These are phyloP conservation scores for Phodopus roborovskii DNA, from an alignment of 2,113 vertebrate genomes.

Conservation along the genomic window DNA sequence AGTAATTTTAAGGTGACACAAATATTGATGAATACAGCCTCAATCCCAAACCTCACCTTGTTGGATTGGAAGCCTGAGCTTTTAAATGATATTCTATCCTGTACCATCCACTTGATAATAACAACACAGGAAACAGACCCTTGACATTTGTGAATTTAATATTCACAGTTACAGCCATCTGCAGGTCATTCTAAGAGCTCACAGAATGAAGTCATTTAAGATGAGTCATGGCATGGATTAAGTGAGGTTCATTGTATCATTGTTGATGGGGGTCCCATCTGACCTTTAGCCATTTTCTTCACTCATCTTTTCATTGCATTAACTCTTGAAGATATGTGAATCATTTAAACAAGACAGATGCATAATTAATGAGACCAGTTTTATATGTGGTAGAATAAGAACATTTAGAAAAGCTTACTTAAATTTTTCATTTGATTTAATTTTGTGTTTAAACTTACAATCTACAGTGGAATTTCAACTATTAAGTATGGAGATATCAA, in stretches of 20 bases:
- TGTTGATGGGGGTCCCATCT: not conserved
- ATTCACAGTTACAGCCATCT: not conserved
- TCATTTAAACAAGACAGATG: not conserved
- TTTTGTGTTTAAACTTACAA: not conserved
- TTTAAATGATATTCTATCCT: not conserved
- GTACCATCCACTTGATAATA: not conserved
- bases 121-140: not conserved
- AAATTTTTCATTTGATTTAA: constrained; percentile 26
- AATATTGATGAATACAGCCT: not conserved
- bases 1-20: not conserved
- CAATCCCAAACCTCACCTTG: not conserved
- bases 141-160: not conserved
- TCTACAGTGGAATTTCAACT: not conserved
- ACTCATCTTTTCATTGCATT: not conserved
- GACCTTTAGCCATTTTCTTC: not conserved
- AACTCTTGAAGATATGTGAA: not conserved
- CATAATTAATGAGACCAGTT: not conserved
- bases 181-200: not conserved
- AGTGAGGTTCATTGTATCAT: not conserved
- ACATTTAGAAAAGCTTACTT: not conserved
- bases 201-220: not conserved
- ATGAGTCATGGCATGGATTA: not conserved
- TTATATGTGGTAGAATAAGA: not conserved
- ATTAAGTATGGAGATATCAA: not conserved
- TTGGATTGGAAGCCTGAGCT: not conserved